Base-by-base conservation (phyloP, 2,797 vertebrate species). In the Ciconia nigra region DNA sequence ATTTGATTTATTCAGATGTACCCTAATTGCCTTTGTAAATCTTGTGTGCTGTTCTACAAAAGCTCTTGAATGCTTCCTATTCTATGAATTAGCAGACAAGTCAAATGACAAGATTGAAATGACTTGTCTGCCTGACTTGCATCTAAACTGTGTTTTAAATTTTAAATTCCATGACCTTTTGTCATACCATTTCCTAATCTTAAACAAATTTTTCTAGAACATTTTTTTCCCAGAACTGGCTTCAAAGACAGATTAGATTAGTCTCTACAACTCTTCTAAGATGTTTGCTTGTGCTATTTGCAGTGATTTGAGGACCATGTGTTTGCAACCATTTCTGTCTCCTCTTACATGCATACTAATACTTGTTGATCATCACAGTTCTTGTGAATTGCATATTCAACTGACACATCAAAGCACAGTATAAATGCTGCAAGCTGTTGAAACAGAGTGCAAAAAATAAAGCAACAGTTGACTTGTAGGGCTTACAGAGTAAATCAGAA, bases 391-490 rank as follows among this genome's bases (percentile, higher is more conserved):
- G 52, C 44, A 15, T 70, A 80, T 77, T 85, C 87, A 90, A 69
- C 66, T 88, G 91, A 93, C 91, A 94, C 95, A 95, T 97, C 93
- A 94, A 96, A 96, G 96, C 54, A 11, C 46, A 10, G 83, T 19
- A 24, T 91, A 96, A 95, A 73, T 82, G 93, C 77, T 97, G 90
- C 93, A 96, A 97, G 96, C 96, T 97, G 91, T 95, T 84, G 94
- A 82, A 96, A 90, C 85, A 72, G 71, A 79, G 76, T n/a, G 65
- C 93, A 94, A 78, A 78, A 95, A 96, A 58, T 72, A 95, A 86
- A 89, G 87, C 73, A 84, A 55, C 70, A 62, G 49, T 51, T 95
- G 58, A 11, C 73, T 96, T 76, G 12, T 49, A 41, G 62, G 44
- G 57, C 67, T 92, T 83, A 28, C 24, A 22, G 80, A 79, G 57